Percentiles rank a stretch among this genome's conserved stretches.
phyloP scores from a whole-genome alignment of 2,888 invertebrate genomes.

The Ophion ellenae region DNA sequence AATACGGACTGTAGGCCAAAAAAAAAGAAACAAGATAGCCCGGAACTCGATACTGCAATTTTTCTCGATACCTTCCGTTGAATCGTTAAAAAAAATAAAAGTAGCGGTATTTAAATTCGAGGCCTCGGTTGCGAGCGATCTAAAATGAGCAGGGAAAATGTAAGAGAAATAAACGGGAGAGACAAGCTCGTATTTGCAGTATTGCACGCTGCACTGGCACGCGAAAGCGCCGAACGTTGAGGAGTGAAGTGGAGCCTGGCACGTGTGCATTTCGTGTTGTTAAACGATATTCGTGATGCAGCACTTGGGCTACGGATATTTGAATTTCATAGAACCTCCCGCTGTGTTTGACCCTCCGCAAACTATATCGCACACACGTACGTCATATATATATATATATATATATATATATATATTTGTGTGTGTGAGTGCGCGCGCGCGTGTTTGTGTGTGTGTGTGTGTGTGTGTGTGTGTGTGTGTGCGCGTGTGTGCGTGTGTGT shows the following conservation, averaged over 20 bases:
- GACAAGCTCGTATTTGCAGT: slow-evolving; percentile 46
- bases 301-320: slow-evolving; percentile 61
- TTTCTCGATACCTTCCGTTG: not conserved
- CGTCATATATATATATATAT: slow-evolving; percentile 1
- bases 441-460: no score
- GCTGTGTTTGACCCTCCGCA: slow-evolving; percentile 46
- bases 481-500: no score
- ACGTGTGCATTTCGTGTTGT: slow-evolving; percentile 62
- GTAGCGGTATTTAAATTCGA: slow-evolving; percentile 14
- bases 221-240: slow-evolving; percentile 51
- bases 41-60: no score
- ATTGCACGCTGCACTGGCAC: slow-evolving; percentile 30
- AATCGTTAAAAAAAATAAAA: not conserved
- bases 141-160: not conserved
- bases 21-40: no score
- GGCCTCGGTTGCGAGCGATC: slow-evolving; percentile 6
- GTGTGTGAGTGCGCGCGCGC: no score
- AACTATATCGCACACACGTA: not conserved
- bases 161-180: not conserved
- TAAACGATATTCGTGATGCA: slow-evolving; percentile 65
- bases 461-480: no score
- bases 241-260: slow-evolving; percentile 57
- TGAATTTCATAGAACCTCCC: slow-evolving; percentile 62
- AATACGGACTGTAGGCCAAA: no score
- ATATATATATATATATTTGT: not conserved